Percentiles rank a stretch among this genome's conserved stretches.
phyloP scores from a whole-genome alignment of 2,888 invertebrate species.

The Tolmerus cingulatus region DNA sequence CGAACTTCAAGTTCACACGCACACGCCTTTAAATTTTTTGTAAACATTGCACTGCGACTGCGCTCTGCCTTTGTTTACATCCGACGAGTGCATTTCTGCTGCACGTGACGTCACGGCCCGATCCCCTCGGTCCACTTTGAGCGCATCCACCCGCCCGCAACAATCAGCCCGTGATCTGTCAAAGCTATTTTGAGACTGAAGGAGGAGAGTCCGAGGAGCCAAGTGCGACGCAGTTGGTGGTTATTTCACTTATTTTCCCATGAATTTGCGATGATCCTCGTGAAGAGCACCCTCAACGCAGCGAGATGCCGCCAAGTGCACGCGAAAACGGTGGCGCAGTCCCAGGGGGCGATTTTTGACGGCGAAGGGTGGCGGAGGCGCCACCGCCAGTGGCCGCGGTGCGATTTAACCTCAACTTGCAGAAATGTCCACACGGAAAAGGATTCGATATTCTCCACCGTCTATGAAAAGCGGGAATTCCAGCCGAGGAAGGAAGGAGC shows the following conservation, averaged over 20 bases:
- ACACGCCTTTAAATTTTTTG: neutral
- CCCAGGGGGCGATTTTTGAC: neutral
- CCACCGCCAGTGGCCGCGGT: neutral
- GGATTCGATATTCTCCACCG: conserved; percentile 44
- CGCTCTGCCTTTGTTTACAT: neutral
- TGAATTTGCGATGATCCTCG: conserved; percentile 22
- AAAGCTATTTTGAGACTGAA: neutral
- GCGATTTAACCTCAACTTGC: conserved; percentile 21
- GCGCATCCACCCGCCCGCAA: neutral
- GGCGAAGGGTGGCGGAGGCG: neutral
- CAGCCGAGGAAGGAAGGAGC: conserved; percentile 55
- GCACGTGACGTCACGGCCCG: neutral
- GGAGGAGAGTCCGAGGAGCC: neutral
- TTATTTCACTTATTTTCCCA: neutral
- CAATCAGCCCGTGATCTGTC: neutral
- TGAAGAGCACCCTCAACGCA: conserved; percentile 9
- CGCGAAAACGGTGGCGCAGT: neutral
- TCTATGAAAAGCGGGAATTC: conserved; percentile 58
- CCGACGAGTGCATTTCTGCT: neutral
- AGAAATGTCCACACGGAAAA: conserved; percentile 21
- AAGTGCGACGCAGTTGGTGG: neutral
- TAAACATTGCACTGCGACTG: neutral
- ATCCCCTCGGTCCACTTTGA: neutral
- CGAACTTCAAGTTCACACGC: neutral
- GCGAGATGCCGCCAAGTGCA: conserved; percentile 12